Percentiles rank a stretch among this genome's conserved stretches.
Evolutionary conservation across 2,797 vertebrate genomes (phyloP).

Genomic region (Scarus forsteni): DNA sequence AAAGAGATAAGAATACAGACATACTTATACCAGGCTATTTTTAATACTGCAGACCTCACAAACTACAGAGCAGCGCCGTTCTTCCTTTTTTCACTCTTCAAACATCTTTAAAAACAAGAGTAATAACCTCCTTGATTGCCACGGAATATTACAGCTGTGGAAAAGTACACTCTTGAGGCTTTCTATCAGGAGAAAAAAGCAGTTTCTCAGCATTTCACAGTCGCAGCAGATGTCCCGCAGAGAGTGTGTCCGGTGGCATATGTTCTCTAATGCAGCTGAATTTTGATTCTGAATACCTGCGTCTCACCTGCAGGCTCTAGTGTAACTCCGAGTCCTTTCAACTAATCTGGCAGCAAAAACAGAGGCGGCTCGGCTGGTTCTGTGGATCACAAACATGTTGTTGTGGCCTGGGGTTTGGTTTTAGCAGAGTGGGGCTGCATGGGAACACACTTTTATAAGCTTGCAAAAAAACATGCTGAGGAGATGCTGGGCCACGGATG

Average conservation of each 20-base stretch:
- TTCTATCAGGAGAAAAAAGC: background rate
- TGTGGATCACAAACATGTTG: slow-evolving; percentile 5
- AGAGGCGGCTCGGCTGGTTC: background rate
- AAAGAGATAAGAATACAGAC: background rate
- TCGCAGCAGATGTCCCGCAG: slow-evolving; percentile 5
- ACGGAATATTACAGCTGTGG: background rate
- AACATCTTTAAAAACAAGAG: background rate
- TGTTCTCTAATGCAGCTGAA: background rate
- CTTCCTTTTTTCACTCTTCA: background rate
- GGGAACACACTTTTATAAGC: slow-evolving; percentile 31
- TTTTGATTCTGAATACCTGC: slow-evolving; percentile 9
- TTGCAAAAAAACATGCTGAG: slow-evolving; percentile 26
- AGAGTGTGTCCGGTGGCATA: slow-evolving; percentile 3
- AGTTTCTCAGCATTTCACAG: background rate
- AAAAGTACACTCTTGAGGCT: background rate
- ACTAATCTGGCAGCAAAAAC: slow-evolving; percentile 10
- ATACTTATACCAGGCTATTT: background rate
- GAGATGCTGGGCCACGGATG: slow-evolving; percentile 3
- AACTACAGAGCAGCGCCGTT: background rate
- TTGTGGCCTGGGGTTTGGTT: slow-evolving; percentile 19
- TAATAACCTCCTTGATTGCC: background rate
- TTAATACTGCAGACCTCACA: background rate
- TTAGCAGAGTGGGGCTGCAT: slow-evolving; percentile 20
- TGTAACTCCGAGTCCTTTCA: slow-evolving; percentile 5
- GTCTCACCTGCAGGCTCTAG: slow-evolving; percentile 26